Evolutionary conservation across 2,797 vertebrate genomes (phyloP), one percentile per base, ranked within the genome.

Genomic region (Acipenser transmontanus): DNA sequence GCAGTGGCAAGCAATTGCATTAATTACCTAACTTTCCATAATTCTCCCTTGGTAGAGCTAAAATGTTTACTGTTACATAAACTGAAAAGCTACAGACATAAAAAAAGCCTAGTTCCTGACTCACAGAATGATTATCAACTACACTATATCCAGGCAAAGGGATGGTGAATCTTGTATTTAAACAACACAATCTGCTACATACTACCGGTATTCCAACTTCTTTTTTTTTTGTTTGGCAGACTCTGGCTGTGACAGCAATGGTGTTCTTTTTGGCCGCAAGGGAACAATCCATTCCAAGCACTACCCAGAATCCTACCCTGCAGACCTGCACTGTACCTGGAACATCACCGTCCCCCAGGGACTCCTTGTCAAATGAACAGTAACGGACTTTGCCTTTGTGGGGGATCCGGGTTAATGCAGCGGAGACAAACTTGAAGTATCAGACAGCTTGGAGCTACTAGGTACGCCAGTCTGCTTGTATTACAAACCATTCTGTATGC

Each of bases 291-390:
- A 81, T 47, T 88, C 89, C 6, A 47, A 61, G 69, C 85, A 82
- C 49, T 90, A 79, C 73, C 89, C 86, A 48, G 73, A 85, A 62
- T 12, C 83, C 1, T 91, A 90, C 72, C 88, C 89, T 8, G 67
- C 81, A 47, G 66, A 89, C 69, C 77, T 82, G 13, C 71, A 49
- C 1, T 87, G 71, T 68, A 78, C 67, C 34, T 93, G 89, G 88
- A 81, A 70, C 69, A 90, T 92, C 67, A 76, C 72, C 0, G 85
- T 87, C 62, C 70, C 80, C 14, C 72, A 70, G 67, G 85, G 88
- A 50, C 73, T 82, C 52, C 75, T 89, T 70, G 74, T 88, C n/a
- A 89, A 87, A 72, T 70, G 91, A 71, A 75, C 83, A 12, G 76
- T 93, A 71, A 85, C 82, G 6, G 86, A 89, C 4, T 65, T 91